Conservation (phyloP, 2,888 invertebrate species). For the Epiperipatus broadwayi region DNA sequence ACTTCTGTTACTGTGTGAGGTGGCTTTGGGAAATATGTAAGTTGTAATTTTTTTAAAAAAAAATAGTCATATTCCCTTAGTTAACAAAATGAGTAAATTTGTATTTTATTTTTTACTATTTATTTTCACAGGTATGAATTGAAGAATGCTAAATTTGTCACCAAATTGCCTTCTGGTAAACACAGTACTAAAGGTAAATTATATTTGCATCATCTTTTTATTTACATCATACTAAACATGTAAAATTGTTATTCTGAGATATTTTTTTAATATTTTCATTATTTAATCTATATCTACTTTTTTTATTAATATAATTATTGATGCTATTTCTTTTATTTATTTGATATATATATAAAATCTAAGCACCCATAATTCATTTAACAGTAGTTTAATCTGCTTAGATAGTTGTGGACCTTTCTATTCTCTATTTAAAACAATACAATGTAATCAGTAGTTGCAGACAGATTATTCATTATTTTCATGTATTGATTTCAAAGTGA, state of each 20-base stretch:
- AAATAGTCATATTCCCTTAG: not conserved
- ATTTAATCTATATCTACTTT: too few species aligned
- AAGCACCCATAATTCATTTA: too few species aligned
- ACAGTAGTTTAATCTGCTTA: too few species aligned
- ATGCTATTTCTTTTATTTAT: too few species aligned
- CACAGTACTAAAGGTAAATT: constrained; percentile 62
- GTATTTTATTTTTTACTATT: not conserved
- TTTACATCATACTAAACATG: not conserved
- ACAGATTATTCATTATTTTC: too few species aligned
- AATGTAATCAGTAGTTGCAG: too few species aligned
- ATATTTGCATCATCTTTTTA: not conserved
- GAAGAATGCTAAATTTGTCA: constrained; percentile 46
- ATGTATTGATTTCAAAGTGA: too few species aligned
- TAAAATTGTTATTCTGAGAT: constrained; percentile 4
- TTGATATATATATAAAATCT: too few species aligned
- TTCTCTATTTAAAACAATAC: too few species aligned
- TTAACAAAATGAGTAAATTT: not conserved
- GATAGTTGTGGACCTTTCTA: too few species aligned
- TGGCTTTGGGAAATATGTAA: constrained; percentile 78
- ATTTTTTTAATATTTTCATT: too few species aligned
- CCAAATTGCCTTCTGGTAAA: constrained; percentile 54
- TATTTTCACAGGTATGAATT: constrained; percentile 47
- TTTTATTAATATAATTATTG: too few species aligned
- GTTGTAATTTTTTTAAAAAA: constrained; percentile 25
- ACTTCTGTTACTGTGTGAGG: constrained; percentile 74